These are phyloP conservation scores for Nothoprocta perdicaria DNA, from an alignment of 2,113 vertebrate species.

Conservation along the genomic window DNA sequence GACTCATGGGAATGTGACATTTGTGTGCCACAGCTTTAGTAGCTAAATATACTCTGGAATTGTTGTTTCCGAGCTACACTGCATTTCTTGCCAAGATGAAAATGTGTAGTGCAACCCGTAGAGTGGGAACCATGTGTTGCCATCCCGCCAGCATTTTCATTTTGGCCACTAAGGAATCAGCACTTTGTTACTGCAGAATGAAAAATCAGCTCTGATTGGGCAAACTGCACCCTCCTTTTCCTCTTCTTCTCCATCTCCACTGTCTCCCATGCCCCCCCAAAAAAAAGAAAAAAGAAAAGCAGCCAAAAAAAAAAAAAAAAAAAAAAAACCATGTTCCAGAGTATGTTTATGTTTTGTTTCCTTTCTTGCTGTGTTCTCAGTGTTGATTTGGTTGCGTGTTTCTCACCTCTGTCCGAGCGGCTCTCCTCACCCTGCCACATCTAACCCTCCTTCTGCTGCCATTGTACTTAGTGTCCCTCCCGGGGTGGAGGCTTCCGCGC, in stretches of 20 bases:
- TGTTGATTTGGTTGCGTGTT: conserved; percentile 75
- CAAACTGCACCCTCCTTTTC: background rate
- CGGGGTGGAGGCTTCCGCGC: conserved; percentile 62
- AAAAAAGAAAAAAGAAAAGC: background rate
- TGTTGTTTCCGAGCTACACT: conserved; percentile 66
- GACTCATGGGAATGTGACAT: conserved; percentile 83
- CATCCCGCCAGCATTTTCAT: conserved; percentile 29
- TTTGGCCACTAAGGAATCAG: conserved; percentile 25
- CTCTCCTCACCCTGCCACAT: conserved; percentile 43
- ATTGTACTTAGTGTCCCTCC: conserved; percentile 92
- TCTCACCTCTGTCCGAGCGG: conserved; percentile 63
- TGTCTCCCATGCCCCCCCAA: too few relatives aligned
- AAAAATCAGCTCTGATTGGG: background rate
- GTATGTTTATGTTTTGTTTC: conserved; percentile 82
- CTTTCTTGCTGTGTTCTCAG: conserved; percentile 72
- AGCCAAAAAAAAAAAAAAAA: background rate
- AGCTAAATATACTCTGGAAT: conserved; percentile 94
- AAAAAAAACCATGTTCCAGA: conserved; percentile 77
- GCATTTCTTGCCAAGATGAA: conserved; percentile 70
- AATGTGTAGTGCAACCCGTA: conserved; percentile 49
- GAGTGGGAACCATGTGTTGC: conserved; percentile 33
- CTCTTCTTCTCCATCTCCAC: background rate
- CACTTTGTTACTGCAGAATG: background rate
- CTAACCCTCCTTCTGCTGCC: conserved; percentile 90
- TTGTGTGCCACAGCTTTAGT: conserved; percentile 81